Evolutionary conservation across 2,113 vertebrate species (phyloP).

Genomic region (Syngnathus scovelli): DNA sequence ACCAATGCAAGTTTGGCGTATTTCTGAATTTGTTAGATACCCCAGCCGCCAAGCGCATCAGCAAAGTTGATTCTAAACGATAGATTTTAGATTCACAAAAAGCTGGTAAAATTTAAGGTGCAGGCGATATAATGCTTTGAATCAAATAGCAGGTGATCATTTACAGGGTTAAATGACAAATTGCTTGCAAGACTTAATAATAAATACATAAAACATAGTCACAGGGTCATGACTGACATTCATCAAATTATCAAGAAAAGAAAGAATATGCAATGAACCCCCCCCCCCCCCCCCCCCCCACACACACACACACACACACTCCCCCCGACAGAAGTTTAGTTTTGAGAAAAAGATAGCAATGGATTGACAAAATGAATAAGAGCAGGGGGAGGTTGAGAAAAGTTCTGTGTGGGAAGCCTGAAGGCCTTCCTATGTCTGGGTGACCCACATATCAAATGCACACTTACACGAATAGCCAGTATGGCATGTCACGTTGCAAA

Average conservation of each 20-base stretch:
- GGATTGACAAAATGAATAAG: not conserved
- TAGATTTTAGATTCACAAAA: too few relatives aligned
- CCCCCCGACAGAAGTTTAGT: not conserved
- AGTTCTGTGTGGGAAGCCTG: constrained; percentile 6
- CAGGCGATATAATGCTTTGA: too few relatives aligned
- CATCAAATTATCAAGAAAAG: not conserved
- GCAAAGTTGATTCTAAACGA: too few relatives aligned
- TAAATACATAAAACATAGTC: not conserved
- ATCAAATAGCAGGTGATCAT: too few relatives aligned
- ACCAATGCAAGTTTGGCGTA: too few relatives aligned
- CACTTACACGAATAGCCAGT: constrained; percentile 6
- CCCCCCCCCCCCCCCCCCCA: too few relatives aligned
- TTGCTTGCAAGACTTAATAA: not conserved
- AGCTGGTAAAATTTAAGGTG: too few relatives aligned
- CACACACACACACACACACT: too few relatives aligned
- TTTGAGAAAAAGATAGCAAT: not conserved
- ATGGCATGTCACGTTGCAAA: constrained; percentile 1
- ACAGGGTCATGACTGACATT: not conserved
- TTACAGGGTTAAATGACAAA: too few relatives aligned
- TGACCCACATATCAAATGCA: constrained; percentile 24
- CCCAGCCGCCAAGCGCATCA: too few relatives aligned
- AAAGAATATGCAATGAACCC: not conserved
- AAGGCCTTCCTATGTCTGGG: constrained; percentile 9
- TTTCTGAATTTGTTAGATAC: too few relatives aligned
- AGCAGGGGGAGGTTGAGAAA: not conserved